phyloP scores from a whole-genome alignment of 1,140 invertebrate genomes.

The Macrotrachela quadricornifera region DNA sequence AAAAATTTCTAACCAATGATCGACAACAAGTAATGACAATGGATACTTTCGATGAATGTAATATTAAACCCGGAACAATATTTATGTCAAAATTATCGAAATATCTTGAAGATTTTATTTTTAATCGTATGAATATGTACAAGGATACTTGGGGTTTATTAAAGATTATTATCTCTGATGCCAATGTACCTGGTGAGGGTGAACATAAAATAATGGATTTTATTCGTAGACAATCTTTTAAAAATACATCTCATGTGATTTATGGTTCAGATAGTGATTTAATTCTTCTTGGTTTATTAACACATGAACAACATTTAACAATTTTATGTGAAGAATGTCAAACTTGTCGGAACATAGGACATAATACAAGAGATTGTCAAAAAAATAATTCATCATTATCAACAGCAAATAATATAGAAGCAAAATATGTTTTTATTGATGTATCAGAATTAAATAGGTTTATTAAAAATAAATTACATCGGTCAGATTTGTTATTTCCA shows the following conservation, averaged over 20 bases:
- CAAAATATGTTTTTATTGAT: constrained; percentile 61
- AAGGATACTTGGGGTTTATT: constrained; percentile 84
- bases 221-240: constrained; percentile 76
- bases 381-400: constrained; percentile 38
- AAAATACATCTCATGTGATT: constrained; percentile 86
- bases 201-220: constrained; percentile 99
- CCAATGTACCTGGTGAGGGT: constrained; percentile 91
- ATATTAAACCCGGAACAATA: constrained; percentile 90
- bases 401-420: constrained; percentile 37
- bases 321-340: constrained; percentile 59
- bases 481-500: constrained; percentile 36
- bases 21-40: too few species aligned
- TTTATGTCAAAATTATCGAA: constrained; percentile 85
- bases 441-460: constrained; percentile 51
- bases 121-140: constrained; percentile 72
- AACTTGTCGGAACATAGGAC: too few species aligned
- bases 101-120: constrained; percentile 86
- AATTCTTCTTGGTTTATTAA: constrained; percentile 89
- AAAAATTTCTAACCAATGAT: too few species aligned
- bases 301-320: constrained; percentile 94
- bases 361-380: too few species aligned
- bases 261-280: constrained; percentile 75
- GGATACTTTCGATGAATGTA: constrained; percentile 91
- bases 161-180: constrained; percentile 84
- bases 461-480: too few species aligned